Evolutionary conservation across 2,797 vertebrate species (phyloP), one percentile per base, ranked within the genome.

Genomic region (Myiotriccus ornatus): DNA sequence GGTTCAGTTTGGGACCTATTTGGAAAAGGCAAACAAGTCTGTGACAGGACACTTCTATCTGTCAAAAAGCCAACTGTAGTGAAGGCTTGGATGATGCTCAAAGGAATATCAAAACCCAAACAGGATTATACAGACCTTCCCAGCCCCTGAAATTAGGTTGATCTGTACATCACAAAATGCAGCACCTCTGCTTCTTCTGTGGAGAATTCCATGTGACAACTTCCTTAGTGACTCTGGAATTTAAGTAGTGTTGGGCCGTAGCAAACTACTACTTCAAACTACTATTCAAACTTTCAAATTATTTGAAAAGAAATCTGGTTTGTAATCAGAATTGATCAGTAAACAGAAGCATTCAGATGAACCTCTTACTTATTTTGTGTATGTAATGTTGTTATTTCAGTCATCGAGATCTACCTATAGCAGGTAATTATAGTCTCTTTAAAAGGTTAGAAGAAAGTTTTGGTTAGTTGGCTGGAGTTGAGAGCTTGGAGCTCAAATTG

Each of bases 51-150:
- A 46, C 3, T 25, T 79, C 25, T 41, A 28, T 28, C 32, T 94
- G 70, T 59, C 77, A 73, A 78, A 67, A 68, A 53, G 8, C 7
- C 74, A 87, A 1, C 32, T 32, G 41, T 34, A 50, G 11, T 32
- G 56, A 77, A 68, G 37, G 41, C 30, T 90, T 90, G 71, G 71
- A 68, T 70, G 34, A 35, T 70, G 60, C 46, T 90, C 68, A 70
- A 87, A 90, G 81, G 71, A 77, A 89, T 64, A 56, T 89, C 22
- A 49, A 80, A 88, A 34, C 47, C 76, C 53, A 86, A 84, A 14
- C 18, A 39, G 30, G 39, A 67, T 84, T 84, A 64, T 46, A 44
- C 24, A 89, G 46, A 49, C 30, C 35, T 87, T 84, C 10, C 24
- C n/a, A 83, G 43, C 13, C 68, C 65, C 75, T 85, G 84, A 83